Base-by-base conservation (phyloP, 1,140 invertebrate genomes). In the Hyles vespertilio region DNA sequence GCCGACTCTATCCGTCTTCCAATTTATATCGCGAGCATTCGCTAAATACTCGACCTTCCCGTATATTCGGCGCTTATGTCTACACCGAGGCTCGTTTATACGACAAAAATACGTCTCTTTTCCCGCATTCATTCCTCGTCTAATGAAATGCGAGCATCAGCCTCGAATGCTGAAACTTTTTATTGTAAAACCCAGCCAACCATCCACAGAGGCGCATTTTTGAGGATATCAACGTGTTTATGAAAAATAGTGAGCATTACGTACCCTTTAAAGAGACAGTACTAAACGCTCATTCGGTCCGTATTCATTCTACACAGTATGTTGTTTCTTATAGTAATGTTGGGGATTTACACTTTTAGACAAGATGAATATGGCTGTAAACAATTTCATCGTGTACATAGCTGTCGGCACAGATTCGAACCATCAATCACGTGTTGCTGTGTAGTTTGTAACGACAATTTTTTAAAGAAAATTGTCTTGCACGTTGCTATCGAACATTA, bases 71-170 rank as follows among this genome's bases (percentile, higher is more conserved):
- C 67, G 60, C 59, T 68, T 68, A 65, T 61, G 59, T 68, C 59
- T 65, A 63, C 65, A 58, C 46, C 33, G 54, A 54, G 36, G 36
- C 36, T 40, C 36, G 36, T 40, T 40, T 5, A 22, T 22, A 40
- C 36, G 36, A 40, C 8, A 40, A 40, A 40, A 69, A 69, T 72
- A 65, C 56, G 68, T 64, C 67, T 62, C 72, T 63, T 70, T 77
- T 73, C 72, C 67, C 72, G 67, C 67, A 73, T 77, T 79, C 74
- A 73, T 72, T 74, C 65, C 64, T 65, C 68, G 69, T 46, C 69
- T 74, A 76, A 78, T 71, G 70, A 76, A 77, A 80, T 77, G 68
- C 70, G 70, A 77, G 72, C 71, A 68, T 61, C 58, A 56, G 51
- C 49, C 69, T 65, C 66, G 60, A 69, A 71, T 64, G 61, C 61